These are phyloP conservation scores for Pyrgus malvae DNA, from an alignment of 2,888 invertebrate genomes.

Conservation along the genomic window DNA sequence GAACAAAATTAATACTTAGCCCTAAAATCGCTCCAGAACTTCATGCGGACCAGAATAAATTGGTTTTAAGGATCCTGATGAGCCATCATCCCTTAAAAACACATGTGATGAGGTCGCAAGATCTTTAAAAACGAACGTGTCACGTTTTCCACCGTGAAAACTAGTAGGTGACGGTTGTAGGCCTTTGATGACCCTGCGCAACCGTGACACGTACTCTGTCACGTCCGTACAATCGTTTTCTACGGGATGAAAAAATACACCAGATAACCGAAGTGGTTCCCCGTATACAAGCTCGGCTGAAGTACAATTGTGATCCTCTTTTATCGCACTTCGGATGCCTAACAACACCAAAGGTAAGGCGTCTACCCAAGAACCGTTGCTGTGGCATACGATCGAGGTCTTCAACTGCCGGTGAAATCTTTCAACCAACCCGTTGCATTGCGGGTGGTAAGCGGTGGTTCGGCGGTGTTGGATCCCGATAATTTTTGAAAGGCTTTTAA, in stretches of 20 bases:
- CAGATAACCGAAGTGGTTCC: background rate
- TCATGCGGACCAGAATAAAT: too few relatives aligned
- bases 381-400: background rate
- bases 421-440: background rate
- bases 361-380: background rate
- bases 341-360: background rate
- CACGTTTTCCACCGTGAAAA: background rate
- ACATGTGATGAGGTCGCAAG: too few relatives aligned
- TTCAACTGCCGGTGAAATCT: background rate
- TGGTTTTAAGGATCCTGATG: too few relatives aligned
- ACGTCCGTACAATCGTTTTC: background rate
- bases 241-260: background rate
- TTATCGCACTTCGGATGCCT: background rate
- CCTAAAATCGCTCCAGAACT: too few relatives aligned
- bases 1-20: too few relatives aligned
- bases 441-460: conserved; percentile 30
- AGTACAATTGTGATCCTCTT: background rate
- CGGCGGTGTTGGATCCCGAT: conserved; percentile 32
- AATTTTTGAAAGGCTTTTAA: too few relatives aligned
- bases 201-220: too few relatives aligned
- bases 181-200: too few relatives aligned
- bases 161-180: too few relatives aligned
- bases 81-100: too few relatives aligned
- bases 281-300: background rate
- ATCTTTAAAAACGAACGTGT: background rate